phyloP scores from a whole-genome alignment of 37 sponge, comb jelly and placozoan genomes.

The Aplysina aerophoba region DNA sequence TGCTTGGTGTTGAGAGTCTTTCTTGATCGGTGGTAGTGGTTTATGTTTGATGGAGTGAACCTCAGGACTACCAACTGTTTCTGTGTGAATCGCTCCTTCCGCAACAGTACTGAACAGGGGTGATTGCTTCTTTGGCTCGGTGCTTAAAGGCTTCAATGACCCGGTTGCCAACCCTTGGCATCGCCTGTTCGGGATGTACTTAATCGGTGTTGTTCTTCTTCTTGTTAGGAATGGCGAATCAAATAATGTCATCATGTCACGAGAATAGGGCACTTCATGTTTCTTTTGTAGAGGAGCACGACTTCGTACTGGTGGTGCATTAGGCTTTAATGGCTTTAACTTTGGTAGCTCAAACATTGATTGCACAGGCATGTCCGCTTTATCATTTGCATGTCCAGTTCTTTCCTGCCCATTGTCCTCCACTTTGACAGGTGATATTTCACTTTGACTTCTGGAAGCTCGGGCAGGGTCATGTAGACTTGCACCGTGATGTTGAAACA shows the following conservation, averaged over 20 bases:
- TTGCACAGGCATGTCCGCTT: not conserved
- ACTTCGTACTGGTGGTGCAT: not conserved
- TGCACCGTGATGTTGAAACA: not conserved
- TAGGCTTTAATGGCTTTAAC: not conserved
- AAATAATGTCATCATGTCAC: constrained; percentile 34
- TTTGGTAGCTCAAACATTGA: constrained; percentile 21
- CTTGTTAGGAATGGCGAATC: constrained; percentile 21
- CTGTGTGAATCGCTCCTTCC: not conserved
- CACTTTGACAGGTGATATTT: not conserved
- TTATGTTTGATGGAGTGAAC: not conserved
- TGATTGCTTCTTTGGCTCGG: not conserved
- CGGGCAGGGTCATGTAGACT: not conserved
- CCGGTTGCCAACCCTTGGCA: constrained; percentile 35
- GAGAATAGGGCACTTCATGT: not conserved
- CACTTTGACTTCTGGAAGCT: not conserved
- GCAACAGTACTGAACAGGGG: not conserved
- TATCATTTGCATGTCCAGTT: not conserved
- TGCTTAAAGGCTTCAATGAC: constrained; percentile 43
- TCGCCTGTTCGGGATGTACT: constrained; percentile 23
- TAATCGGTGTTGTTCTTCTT: not conserved
- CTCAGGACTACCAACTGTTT: not conserved
- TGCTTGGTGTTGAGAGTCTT: not conserved
- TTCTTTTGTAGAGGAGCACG: not conserved
- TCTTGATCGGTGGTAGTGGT: constrained; percentile 46
- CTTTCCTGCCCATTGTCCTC: not conserved